Evolutionary conservation across 2,888 invertebrate species (phyloP).

Genomic region (Rhagonycha fulva): DNA sequence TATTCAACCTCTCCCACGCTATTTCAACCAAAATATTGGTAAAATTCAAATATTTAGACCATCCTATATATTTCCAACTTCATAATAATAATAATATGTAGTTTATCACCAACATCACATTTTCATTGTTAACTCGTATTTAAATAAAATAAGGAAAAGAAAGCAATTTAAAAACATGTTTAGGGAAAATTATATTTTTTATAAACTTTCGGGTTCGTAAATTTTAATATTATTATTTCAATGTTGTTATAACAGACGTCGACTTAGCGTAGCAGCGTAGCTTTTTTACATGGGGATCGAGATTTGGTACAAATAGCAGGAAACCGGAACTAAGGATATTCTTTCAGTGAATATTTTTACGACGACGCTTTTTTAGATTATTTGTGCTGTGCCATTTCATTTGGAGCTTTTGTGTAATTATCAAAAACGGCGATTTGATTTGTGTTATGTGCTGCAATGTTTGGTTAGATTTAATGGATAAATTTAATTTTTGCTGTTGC

Average conservation of each 20-base stretch:
- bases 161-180: neutral
- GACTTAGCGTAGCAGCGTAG: slow-evolving; percentile 43
- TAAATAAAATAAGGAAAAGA: neutral
- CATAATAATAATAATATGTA: no score
- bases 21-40: no score
- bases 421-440: neutral
- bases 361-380: slow-evolving; percentile 44
- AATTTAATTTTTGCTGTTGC: neutral
- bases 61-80: neutral
- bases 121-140: neutral
- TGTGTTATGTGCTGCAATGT: neutral
- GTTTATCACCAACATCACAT: neutral
- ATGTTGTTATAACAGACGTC: slow-evolving; percentile 48
- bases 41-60: neutral
- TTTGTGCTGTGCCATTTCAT: slow-evolving; percentile 40
- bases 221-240: slow-evolving; percentile 34
- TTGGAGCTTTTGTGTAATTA: slow-evolving; percentile 20
- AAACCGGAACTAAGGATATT: slow-evolving; percentile 52
- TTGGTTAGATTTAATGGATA: neutral
- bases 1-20: no score
- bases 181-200: slow-evolving; percentile 9
- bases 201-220: slow-evolving; percentile 15
- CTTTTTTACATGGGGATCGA: slow-evolving; percentile 47
- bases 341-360: slow-evolving; percentile 53
- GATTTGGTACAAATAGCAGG: slow-evolving; percentile 49